Evolutionary conservation across 2,113 vertebrate species (phyloP).

Genomic region (Halichoerus grypus): DNA sequence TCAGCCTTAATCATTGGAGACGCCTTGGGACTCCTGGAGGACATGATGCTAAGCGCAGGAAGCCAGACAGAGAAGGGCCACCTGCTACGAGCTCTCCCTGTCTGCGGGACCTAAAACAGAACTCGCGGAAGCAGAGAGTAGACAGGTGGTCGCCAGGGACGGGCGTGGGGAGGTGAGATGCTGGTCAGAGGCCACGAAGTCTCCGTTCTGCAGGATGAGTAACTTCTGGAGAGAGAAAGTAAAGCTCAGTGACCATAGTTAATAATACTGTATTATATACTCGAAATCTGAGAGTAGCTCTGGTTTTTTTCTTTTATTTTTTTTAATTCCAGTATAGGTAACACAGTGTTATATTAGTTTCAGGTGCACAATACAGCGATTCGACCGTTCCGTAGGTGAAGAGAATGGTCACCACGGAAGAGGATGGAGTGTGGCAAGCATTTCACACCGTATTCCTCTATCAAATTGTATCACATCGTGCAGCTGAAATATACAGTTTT

Average conservation of each 20-base stretch:
- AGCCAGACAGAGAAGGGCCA: not conserved
- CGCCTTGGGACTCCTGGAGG: not conserved
- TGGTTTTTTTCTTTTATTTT: not conserved
- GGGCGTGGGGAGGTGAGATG: not conserved
- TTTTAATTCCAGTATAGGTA: not conserved
- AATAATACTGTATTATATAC: no score
- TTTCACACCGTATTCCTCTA: no score
- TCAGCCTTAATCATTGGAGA: not conserved
- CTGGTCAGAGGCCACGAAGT: not conserved
- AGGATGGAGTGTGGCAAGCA: no score
- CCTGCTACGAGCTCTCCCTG: not conserved
- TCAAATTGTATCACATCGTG: not conserved
- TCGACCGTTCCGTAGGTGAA: rapidly evolving
- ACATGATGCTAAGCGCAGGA: not conserved
- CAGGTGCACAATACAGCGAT: not conserved
- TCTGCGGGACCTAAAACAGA: not conserved
- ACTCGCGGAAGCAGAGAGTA: not conserved
- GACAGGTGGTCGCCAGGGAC: not conserved
- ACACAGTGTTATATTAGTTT: not conserved
- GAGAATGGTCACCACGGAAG: not conserved
- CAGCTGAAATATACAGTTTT: not conserved
- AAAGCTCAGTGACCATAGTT: not conserved
- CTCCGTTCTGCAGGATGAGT: not conserved
- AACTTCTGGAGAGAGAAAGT: not conserved
- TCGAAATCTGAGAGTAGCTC: not conserved